Conservation (phyloP, 2,888 invertebrate species). For the Phalera bucephala region DNA sequence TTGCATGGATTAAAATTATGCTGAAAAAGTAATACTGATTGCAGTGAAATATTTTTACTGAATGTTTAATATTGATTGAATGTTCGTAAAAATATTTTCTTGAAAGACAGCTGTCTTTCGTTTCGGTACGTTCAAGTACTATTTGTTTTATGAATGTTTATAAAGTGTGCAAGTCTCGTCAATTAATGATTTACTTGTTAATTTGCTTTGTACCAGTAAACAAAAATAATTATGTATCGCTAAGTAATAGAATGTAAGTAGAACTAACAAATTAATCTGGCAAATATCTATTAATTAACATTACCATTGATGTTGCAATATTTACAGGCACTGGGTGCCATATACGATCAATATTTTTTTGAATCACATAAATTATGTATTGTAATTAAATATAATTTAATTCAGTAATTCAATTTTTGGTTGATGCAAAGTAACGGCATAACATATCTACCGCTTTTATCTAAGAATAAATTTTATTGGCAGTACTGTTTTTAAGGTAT, state of each 20-base stretch:
- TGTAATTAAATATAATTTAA: too few relatives aligned
- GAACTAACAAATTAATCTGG: constrained; percentile 30
- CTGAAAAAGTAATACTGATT: constrained; percentile 7
- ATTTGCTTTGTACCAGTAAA: constrained; percentile 25
- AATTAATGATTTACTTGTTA: constrained; percentile 39
- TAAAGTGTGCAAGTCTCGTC: constrained; percentile 37
- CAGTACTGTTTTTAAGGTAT: too few relatives aligned
- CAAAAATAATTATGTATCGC: constrained; percentile 24
- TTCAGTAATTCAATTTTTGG: too few relatives aligned
- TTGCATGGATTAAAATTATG: constrained; percentile 13
- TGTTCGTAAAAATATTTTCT: constrained; percentile 15
- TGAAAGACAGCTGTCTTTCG: constrained; percentile 15
- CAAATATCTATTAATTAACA: too few relatives aligned
- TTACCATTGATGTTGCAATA: too few relatives aligned
- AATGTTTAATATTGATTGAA: constrained; percentile 2
- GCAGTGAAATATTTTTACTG: constrained; percentile 11
- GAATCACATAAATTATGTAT: too few relatives aligned
- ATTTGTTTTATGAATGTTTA: constrained; percentile 23
- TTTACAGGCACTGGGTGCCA: too few relatives aligned
- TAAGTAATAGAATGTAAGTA: constrained; percentile 32
- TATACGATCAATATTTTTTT: too few relatives aligned
- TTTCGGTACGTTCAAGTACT: constrained; percentile 46
- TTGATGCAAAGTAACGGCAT: too few relatives aligned
- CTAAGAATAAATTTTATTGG: too few relatives aligned
- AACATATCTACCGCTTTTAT: too few relatives aligned